Conservation (phyloP, 35 echinoderm and acorn worm genomes). For the Apostichopus californicus region DNA sequence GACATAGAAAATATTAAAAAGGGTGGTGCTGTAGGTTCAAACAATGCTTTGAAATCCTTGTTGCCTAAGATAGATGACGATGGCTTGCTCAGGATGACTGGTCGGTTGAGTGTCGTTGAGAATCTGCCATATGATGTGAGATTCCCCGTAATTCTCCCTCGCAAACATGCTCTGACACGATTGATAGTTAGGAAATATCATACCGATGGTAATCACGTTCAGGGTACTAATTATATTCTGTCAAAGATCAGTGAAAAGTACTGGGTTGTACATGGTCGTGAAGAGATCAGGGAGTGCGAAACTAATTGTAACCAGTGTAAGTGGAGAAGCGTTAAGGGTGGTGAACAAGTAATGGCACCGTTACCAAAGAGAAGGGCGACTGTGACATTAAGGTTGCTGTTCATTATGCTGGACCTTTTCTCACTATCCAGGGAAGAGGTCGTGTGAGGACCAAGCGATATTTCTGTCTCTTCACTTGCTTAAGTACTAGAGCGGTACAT, state of each 20-base stretch:
- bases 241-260: not conserved
- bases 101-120: slow-evolving; percentile 38
- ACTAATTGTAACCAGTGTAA: slow-evolving; percentile 51
- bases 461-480: slow-evolving; percentile 60
- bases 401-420: slow-evolving; percentile 38
- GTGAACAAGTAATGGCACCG: slow-evolving; percentile 36
- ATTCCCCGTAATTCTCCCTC: slow-evolving; percentile 37
- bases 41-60: slow-evolving; percentile 5
- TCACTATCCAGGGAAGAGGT: slow-evolving; percentile 51
- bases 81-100: slow-evolving; percentile 28
- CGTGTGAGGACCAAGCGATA: slow-evolving; percentile 22
- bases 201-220: slow-evolving; percentile 9
- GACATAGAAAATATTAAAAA: not conserved
- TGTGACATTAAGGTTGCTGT: not conserved
- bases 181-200: too few species aligned
- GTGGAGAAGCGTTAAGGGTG: not conserved
- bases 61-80: slow-evolving; percentile 34
- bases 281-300: slow-evolving; percentile 40
- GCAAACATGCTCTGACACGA: slow-evolving; percentile 45
- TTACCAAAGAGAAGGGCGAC: slow-evolving; percentile 18
- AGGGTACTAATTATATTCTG: slow-evolving; percentile 23
- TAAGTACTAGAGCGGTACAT: slow-evolving; percentile 35
- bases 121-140: slow-evolving; percentile 51
- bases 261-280: slow-evolving; percentile 19
- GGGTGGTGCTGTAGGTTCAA: not conserved